Evolutionary conservation across 2,797 vertebrate species (phyloP).

Genomic region (Jordanella pulchra): DNA sequence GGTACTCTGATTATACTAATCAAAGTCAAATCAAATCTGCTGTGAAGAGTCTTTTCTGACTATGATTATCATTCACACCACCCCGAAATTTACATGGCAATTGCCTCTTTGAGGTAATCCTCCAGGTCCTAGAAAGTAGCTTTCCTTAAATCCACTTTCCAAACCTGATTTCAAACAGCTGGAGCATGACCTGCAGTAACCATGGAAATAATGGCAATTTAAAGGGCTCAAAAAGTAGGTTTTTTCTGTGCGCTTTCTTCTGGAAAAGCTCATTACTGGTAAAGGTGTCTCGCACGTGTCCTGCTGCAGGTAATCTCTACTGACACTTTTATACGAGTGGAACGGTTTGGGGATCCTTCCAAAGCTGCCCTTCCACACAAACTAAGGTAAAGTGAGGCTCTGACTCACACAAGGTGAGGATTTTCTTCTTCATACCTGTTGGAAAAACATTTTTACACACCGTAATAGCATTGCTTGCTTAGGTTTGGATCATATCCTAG

Average conservation of each 20-base stretch:
- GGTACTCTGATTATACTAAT: constrained; percentile 77
- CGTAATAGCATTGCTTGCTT: constrained; percentile 14
- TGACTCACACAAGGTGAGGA: constrained; percentile 48
- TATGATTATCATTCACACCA: constrained; percentile 70
- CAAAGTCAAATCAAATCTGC: constrained; percentile 78
- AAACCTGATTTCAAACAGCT: constrained; percentile 67
- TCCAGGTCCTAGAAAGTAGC: constrained; percentile 49
- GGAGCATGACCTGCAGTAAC: constrained; percentile 68
- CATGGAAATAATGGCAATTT: constrained; percentile 75
- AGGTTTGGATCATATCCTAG: constrained; percentile 29
- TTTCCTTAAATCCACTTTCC: constrained; percentile 55
- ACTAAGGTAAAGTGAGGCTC: constrained; percentile 47
- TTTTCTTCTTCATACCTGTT: constrained; percentile 34
- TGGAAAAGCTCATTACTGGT: constrained; percentile 71
- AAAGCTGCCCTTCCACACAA: constrained; percentile 32
- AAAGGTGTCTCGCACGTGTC: constrained; percentile 66
- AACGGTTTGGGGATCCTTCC: constrained; percentile 42
- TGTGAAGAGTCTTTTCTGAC: constrained; percentile 67
- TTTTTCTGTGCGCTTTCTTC: constrained; percentile 46
- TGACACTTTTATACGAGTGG: constrained; percentile 56
- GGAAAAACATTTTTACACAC: constrained; percentile 25
- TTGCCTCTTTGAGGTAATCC: constrained; percentile 74
- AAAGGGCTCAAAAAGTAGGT: constrained; percentile 49
- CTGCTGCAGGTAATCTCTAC: constrained; percentile 66
- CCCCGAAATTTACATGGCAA: constrained; percentile 78